Conservation (phyloP, 2,113 vertebrate species). For the Hippocampus mohnikei region DNA sequence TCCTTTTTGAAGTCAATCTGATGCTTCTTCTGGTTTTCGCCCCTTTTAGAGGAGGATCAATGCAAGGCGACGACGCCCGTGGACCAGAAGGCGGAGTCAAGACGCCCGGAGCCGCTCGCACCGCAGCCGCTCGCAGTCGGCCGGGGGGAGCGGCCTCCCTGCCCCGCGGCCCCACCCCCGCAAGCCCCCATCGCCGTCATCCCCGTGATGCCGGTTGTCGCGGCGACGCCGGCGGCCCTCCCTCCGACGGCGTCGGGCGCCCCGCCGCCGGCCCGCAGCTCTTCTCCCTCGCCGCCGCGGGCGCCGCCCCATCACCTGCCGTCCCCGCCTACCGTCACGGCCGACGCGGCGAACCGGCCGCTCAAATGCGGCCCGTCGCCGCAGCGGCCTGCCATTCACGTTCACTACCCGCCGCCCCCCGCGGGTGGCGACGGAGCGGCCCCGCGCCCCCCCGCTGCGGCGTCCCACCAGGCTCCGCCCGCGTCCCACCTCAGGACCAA, state of each 20-base stretch:
- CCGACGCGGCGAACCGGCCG: constrained; percentile 64
- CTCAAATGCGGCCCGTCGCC: constrained; percentile 78
- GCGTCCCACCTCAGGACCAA: constrained; percentile 69
- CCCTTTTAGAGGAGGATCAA: constrained; percentile 82
- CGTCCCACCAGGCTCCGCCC: constrained; percentile 71
- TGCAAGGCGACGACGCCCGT: constrained; percentile 71
- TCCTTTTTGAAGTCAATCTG: no score
- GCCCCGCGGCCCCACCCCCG: constrained; percentile 64
- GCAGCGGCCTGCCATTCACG: constrained; percentile 70
- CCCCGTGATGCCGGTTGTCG: constrained; percentile 83
- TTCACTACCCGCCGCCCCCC: constrained; percentile 72
- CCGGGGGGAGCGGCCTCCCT: constrained; percentile 57
- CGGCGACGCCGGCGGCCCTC: constrained; percentile 70
- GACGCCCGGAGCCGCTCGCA: constrained; percentile 61
- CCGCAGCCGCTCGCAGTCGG: constrained; percentile 64
- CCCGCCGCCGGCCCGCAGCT: constrained; percentile 57
- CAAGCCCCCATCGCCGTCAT: constrained; percentile 83
- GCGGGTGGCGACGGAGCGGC: constrained; percentile 74
- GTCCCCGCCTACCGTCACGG: constrained; percentile 67
- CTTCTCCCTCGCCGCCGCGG: constrained; percentile 64
- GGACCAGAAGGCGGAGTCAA: constrained; percentile 79
- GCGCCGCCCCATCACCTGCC: constrained; percentile 67
- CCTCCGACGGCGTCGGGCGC: constrained; percentile 63
- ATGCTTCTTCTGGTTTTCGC: background rate
- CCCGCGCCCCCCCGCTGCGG: constrained; percentile 82